Conservation (phyloP, 1,140 invertebrate species). For the Elysia chlorotica region DNA sequence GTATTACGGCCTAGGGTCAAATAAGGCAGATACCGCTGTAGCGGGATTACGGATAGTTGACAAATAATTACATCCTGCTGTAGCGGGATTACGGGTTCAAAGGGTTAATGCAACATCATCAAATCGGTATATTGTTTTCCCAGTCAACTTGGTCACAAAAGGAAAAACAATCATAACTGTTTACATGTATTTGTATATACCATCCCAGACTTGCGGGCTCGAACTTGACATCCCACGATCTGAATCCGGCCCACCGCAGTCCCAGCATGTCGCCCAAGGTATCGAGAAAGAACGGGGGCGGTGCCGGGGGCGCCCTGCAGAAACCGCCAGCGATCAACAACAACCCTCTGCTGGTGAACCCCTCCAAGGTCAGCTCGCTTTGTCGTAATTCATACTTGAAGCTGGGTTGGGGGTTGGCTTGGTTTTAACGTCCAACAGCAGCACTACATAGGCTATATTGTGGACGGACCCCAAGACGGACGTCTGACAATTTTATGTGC, state of each 20-base stretch:
- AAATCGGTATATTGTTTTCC: background rate
- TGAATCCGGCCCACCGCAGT: constrained; percentile 32
- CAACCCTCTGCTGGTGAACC: constrained; percentile 67
- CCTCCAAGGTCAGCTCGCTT: constrained; percentile 12
- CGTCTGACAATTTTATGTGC: too few species aligned
- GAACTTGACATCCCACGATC: constrained; percentile 35
- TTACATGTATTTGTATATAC: background rate
- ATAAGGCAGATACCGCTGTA: too few species aligned
- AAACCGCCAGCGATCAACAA: constrained; percentile 81
- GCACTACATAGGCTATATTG: too few species aligned
- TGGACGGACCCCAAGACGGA: too few species aligned
- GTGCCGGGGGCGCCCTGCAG: constrained; percentile 38
- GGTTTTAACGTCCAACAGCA: too few species aligned
- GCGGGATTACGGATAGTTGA: too few species aligned
- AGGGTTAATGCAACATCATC: background rate
- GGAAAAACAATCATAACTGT: background rate
- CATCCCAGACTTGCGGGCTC: background rate
- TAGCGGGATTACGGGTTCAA: constrained; percentile 13
- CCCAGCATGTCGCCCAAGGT: constrained; percentile 52
- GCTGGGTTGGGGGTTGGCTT: too few species aligned
- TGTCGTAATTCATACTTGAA: too few species aligned
- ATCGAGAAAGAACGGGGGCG: constrained; percentile 32
- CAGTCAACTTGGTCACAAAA: background rate
- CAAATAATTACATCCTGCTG: too few species aligned
- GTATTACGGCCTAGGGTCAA: too few species aligned